Evolutionary conservation across 2,797 vertebrate species (phyloP).

Genomic region (Diplodus puntazzo): DNA sequence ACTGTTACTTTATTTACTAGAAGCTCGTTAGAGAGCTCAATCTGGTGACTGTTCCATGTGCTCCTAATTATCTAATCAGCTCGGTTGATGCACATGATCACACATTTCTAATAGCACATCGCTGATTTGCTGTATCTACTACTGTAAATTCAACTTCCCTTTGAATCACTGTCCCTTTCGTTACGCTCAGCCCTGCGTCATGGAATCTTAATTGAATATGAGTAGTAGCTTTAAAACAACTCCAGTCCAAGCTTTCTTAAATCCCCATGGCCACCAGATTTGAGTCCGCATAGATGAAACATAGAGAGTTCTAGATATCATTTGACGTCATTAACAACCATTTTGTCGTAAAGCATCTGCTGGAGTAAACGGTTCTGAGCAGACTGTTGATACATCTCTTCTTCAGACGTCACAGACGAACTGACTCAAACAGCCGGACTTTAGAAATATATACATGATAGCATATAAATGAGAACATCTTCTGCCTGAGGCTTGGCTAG

Average conservation of each 20-base stretch:
- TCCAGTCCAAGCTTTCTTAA: background rate
- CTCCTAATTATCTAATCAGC: constrained; percentile 58
- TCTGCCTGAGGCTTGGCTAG: too few species aligned
- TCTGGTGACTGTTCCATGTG: constrained; percentile 44
- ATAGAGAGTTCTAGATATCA: background rate
- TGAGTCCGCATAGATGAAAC: background rate
- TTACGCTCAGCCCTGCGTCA: constrained; percentile 1
- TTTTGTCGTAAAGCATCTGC: background rate
- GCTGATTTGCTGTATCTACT: background rate
- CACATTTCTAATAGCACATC: constrained; percentile 37
- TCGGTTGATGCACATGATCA: constrained; percentile 26
- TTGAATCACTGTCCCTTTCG: constrained; percentile 8
- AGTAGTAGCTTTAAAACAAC: constrained; percentile 2
- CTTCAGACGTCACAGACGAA: too few species aligned
- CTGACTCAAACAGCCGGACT: too few species aligned
- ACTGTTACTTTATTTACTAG: constrained; percentile 47
- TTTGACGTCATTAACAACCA: background rate
- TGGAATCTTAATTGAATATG: background rate
- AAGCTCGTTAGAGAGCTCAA: constrained; percentile 45
- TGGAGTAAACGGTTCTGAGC: too few species aligned
- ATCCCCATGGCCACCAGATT: background rate
- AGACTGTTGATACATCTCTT: too few species aligned
- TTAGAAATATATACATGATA: too few species aligned
- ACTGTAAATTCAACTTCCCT: constrained; percentile 23
- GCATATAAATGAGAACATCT: too few species aligned